A percentile compares a stretch with the other conserved stretches of the same genome.
Conservation (phyloP, 2,113 vertebrate species). For the Suricata suricatta region DNA sequence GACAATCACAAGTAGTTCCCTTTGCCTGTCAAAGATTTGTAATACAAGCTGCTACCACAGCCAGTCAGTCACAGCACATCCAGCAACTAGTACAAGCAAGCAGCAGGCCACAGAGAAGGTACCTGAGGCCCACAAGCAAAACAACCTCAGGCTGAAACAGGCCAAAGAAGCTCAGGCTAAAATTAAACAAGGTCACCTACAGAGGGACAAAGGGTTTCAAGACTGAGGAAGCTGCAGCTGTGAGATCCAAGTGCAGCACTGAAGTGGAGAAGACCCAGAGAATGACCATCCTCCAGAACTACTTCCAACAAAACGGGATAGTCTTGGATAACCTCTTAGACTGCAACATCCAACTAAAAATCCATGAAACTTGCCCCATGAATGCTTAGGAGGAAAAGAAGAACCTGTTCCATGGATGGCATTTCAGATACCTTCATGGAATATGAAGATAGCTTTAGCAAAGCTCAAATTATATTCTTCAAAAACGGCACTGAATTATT, state of each 20-base stretch:
- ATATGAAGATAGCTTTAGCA: not conserved
- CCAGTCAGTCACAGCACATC: not conserved
- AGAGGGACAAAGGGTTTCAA: not conserved
- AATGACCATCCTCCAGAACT: constrained; percentile 88
- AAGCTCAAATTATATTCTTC: not conserved
- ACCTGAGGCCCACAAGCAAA: not conserved
- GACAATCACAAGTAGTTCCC: not conserved
- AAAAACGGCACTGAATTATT: not conserved
- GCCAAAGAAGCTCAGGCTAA: not conserved
- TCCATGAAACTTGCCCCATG: constrained; percentile 90
- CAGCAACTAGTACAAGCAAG: not conserved
- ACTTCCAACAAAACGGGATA: constrained; percentile 80
- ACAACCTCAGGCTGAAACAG: not conserved
- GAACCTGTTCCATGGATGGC: not conserved
- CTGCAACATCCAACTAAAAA: constrained; percentile 91
- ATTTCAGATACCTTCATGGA: not conserved
- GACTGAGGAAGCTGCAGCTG: not conserved
- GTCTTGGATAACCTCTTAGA: constrained; percentile 88
- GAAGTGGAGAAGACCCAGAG: constrained; percentile 91
- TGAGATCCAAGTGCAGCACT: constrained; percentile 71
- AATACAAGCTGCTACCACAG: not conserved
- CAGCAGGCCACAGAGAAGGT: not conserved
- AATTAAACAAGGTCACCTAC: not conserved
- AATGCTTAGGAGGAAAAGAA: constrained; percentile 80
- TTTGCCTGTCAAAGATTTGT: not conserved